Conservation (phyloP, 2,888 invertebrate genomes). For the Diadromus collaris region DNA sequence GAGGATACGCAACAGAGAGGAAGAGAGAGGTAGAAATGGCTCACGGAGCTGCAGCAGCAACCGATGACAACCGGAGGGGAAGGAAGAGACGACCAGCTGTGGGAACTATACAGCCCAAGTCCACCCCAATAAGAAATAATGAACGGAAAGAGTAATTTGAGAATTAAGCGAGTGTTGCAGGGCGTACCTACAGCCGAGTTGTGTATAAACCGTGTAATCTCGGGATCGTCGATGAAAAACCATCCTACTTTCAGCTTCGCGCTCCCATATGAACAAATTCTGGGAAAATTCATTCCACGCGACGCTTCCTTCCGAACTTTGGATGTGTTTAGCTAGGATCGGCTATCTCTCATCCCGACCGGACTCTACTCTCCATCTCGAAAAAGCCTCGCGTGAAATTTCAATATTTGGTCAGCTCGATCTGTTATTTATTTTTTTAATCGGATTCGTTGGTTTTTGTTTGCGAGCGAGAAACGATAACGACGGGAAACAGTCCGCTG, state of each 20-base stretch:
- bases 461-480: neutral
- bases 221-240: neutral
- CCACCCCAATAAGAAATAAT: slow-evolving; percentile 57
- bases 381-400: neutral
- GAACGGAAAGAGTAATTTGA: slow-evolving; percentile 59
- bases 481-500: neutral
- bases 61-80: slow-evolving; percentile 11
- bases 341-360: slow-evolving; percentile 1
- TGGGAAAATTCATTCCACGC: neutral
- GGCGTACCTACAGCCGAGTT: neutral
- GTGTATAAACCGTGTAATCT: neutral
- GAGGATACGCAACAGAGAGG: neutral
- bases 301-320: slow-evolving; percentile 1
- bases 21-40: neutral
- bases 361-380: slow-evolving; percentile 6
- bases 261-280: neutral
- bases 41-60: neutral
- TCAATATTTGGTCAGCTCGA: neutral
- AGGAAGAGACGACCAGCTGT: slow-evolving; percentile 31
- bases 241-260: too few relatives aligned
- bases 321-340: slow-evolving; percentile 22
- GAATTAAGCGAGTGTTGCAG: slow-evolving; percentile 37
- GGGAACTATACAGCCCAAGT: slow-evolving; percentile 46
- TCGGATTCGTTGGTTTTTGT: slow-evolving; percentile 1
- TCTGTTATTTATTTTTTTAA: too few relatives aligned